phyloP scores from a whole-genome alignment of 2,888 invertebrate species.

The Drosophila mimetica region DNA sequence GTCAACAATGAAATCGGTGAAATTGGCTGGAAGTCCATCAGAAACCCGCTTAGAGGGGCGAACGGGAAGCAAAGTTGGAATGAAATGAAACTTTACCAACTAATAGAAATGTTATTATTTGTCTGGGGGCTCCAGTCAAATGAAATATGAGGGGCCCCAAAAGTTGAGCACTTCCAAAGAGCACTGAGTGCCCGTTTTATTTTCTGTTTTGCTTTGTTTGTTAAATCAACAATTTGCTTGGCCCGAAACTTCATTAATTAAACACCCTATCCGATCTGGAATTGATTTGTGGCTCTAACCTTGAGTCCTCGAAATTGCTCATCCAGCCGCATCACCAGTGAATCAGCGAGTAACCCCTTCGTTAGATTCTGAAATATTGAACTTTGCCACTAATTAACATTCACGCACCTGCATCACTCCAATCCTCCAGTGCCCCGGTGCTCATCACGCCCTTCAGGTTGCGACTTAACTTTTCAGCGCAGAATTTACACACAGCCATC shows the following conservation, averaged over 20 bases:
- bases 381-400: slow-evolving; percentile 35
- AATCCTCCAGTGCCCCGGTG: not conserved
- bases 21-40: slow-evolving; percentile 71
- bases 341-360: slow-evolving; percentile 11
- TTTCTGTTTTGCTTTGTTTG: not conserved
- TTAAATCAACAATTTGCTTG: slow-evolving; percentile 10
- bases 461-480: slow-evolving; percentile 45
- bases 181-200: slow-evolving; percentile 14
- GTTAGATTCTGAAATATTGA: slow-evolving; percentile 30
- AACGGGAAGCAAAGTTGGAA: slow-evolving; percentile 44
- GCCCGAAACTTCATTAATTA: slow-evolving; percentile 28
- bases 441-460: slow-evolving; percentile 37
- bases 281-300: slow-evolving; percentile 22
- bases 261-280: slow-evolving; percentile 9
- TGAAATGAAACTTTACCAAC: slow-evolving; percentile 62
- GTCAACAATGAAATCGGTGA: slow-evolving; percentile 74
- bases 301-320: slow-evolving; percentile 8
- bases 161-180: slow-evolving; percentile 17
- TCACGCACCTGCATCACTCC: slow-evolving; percentile 5
- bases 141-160: slow-evolving; percentile 36
- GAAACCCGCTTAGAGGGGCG: slow-evolving; percentile 28
- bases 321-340: slow-evolving; percentile 6
- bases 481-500: slow-evolving; percentile 54
- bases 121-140: slow-evolving; percentile 41
- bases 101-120: slow-evolving; percentile 71